phyloP scores from a whole-genome alignment of 1,140 invertebrate species.

The Monomorium pharaonis region DNA sequence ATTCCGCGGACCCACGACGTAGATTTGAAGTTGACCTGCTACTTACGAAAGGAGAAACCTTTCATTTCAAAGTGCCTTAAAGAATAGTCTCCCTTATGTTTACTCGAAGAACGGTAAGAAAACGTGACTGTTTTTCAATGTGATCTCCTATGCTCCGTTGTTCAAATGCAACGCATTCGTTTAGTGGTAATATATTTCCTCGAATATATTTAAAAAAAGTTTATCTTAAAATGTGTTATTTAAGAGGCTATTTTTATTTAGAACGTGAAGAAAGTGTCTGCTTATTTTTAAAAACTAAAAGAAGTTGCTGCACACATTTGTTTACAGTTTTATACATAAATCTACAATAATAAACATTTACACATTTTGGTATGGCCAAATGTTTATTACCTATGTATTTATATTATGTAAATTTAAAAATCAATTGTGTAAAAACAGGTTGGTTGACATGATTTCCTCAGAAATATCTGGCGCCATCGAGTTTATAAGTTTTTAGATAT shows the following conservation, averaged over 20 bases:
- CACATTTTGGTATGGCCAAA: no score
- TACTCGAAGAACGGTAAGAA: slow-evolving; percentile 63
- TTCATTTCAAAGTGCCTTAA: slow-evolving; percentile 54
- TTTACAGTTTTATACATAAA: no score
- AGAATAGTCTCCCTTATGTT: slow-evolving; percentile 60
- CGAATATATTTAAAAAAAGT: background rate
- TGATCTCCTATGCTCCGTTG: background rate
- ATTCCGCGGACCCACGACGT: slow-evolving; percentile 55
- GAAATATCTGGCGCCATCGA: no score
- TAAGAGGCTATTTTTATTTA: background rate
- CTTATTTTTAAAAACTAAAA: no score
- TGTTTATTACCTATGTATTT: no score
- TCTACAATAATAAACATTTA: no score
- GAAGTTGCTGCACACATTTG: no score
- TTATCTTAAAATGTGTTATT: background rate
- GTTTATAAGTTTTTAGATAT: no score
- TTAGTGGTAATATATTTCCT: background rate
- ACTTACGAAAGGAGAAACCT: slow-evolving; percentile 64
- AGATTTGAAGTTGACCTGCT: slow-evolving; percentile 57
- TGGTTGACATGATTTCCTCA: no score
- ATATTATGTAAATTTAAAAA: no score
- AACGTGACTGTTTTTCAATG: slow-evolving; percentile 38
- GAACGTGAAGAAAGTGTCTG: no score
- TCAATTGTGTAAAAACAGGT: no score
- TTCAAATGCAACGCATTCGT: background rate